Percentiles rank a stretch among this genome's conserved stretches.
Evolutionary conservation across 2,888 invertebrate genomes (phyloP).

Genomic region (Idaea biselata): DNA sequence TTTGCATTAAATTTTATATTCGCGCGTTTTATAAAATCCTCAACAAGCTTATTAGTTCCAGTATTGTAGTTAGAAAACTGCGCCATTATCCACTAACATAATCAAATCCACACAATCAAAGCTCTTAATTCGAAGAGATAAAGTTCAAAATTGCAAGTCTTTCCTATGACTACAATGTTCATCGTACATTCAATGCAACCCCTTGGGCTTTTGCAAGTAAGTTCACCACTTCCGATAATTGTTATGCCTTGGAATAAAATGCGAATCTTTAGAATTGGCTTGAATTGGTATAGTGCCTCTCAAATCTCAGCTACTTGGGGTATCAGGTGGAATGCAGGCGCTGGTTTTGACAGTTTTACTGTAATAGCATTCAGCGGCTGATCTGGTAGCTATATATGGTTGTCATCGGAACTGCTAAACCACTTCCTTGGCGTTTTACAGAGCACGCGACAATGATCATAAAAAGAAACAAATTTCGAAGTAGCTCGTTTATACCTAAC

Average conservation of each 20-base stretch:
- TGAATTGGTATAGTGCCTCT: constrained; percentile 32
- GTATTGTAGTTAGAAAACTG: not conserved
- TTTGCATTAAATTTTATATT: not conserved
- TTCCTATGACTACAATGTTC: not conserved
- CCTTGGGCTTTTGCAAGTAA: constrained; percentile 39
- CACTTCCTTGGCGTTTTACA: too few species aligned
- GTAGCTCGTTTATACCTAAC: too few species aligned
- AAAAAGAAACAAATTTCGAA: too few species aligned
- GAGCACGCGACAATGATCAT: too few species aligned
- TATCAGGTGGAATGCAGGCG: not conserved
- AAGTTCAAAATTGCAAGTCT: not conserved
- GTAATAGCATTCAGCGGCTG: not conserved
- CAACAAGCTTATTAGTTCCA: constrained; percentile 1
- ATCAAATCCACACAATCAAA: not conserved
- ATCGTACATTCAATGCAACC: constrained; percentile 38
- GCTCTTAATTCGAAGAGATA: not conserved
- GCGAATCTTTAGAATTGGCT: constrained; percentile 38
- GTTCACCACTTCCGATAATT: constrained; percentile 63
- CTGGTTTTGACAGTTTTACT: not conserved
- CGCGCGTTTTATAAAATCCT: not conserved
- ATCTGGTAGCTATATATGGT: not conserved
- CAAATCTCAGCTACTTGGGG: not conserved
- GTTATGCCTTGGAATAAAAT: constrained; percentile 42
- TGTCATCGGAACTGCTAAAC: too few species aligned
- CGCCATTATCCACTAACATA: not conserved